Conservation (phyloP, 2,113 vertebrate genomes). For the pig (Sus scrofa) region DNA sequence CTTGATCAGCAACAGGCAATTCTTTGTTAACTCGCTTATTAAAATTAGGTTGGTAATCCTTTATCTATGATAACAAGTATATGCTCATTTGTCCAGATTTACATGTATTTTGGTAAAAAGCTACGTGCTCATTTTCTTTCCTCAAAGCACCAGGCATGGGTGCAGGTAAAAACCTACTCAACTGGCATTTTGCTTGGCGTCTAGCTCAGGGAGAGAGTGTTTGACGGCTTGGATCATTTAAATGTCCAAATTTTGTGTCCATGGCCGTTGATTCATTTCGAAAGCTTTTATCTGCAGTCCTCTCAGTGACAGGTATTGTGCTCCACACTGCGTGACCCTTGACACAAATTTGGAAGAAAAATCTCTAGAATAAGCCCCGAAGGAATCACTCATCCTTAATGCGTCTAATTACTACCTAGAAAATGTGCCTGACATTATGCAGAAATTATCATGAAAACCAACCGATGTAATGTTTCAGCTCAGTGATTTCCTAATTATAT, state of each 20-base stretch:
- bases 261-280: background rate
- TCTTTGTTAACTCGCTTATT: background rate
- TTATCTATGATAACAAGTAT: background rate
- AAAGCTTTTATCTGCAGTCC: constrained; percentile 21
- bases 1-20: background rate
- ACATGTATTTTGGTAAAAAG: background rate
- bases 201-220: background rate
- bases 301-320: constrained; percentile 6
- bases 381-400: constrained; percentile 56
- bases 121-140: background rate
- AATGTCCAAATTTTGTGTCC: background rate
- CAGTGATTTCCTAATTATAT: constrained; percentile 46
- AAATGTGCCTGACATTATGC: background rate
- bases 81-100: background rate
- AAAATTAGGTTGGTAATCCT: background rate
- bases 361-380: constrained; percentile 16
- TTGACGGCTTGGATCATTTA: background rate
- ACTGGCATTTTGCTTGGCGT: background rate
- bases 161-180: no score
- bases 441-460: constrained; percentile 61
- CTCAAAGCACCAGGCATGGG: fast-evolving
- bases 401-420: constrained; percentile 60
- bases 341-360: constrained; percentile 67
- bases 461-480: background rate
- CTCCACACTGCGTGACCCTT: constrained; percentile 40